Conservation (phyloP, 1,140 invertebrate species). For the Drosophila repletoides region DNA sequence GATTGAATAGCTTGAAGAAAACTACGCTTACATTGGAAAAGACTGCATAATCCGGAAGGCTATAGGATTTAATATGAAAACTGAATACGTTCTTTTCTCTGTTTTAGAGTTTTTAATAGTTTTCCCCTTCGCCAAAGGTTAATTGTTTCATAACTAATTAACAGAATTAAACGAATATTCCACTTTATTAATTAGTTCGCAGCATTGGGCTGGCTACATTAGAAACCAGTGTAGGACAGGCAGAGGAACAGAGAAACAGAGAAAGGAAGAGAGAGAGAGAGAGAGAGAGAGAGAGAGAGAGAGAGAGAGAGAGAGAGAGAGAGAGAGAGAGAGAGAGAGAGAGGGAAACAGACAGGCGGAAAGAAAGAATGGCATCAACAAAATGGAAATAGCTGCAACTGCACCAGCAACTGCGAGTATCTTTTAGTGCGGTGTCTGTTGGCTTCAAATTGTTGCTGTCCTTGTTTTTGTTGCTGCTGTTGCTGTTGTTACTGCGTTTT, state of each 20-base stretch:
- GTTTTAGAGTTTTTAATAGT: too few relatives aligned
- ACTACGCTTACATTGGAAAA: too few relatives aligned
- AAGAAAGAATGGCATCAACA: neutral
- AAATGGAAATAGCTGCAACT: conserved; percentile 15
- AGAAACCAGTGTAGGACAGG: neutral
- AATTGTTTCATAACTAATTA: conserved; percentile 27
- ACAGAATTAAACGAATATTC: conserved; percentile 36
- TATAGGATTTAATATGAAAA: too few relatives aligned
- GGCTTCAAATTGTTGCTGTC: conserved; percentile 23
- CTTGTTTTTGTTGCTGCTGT: conserved; percentile 28
- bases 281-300: neutral
- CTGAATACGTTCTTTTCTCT: too few relatives aligned
- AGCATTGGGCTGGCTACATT: neutral
- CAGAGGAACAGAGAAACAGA: neutral
- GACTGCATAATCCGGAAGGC: too few relatives aligned
- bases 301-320: too few relatives aligned
- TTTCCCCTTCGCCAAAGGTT: too few relatives aligned
- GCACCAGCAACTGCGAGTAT: conserved; percentile 18
- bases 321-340: neutral
- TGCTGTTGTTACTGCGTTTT: conserved; percentile 33
- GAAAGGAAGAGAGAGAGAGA: neutral
- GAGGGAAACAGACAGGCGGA: neutral
- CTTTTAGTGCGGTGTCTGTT: conserved; percentile 27
- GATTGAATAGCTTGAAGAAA: conserved; percentile 4
- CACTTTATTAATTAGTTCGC: conserved; percentile 51